Evolutionary conservation across 35 echinoderm and acorn worm genomes (phyloP), one percentile per base, ranked within the genome.

Genomic region (Chiridota heheva): DNA sequence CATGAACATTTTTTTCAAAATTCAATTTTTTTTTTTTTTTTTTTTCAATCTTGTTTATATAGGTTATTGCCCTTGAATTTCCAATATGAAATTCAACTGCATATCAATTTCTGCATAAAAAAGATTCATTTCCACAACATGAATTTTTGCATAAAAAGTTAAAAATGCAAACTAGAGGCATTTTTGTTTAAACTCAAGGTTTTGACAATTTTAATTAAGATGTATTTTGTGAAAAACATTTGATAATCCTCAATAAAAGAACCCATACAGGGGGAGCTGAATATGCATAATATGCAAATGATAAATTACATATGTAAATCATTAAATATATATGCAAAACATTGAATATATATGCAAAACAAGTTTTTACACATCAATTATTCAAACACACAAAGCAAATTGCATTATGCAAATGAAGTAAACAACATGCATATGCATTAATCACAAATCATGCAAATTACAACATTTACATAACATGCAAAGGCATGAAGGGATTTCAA

Each of bases 241-340:
- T 7, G 36, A 18, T 51, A 55, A 30, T 29, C 37, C 8, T 38
- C 81, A 87, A 70, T 87, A 87, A 67, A 87, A 87, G 57, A 87
- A 87, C 18, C 85, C 85, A 80, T 87, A 87, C 42, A 66, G 64
- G 18, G 85, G 85, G 33, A 87, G 70, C 85, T 87, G 76, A n/a
- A n/a, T n/a, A n/a, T n/a, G n/a, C n/a, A n/a, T n/a, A n/a, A n/a
- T n/a, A n/a, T n/a, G n/a, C n/a, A n/a, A n/a, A n/a, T n/a, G n/a
- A n/a, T n/a, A n/a, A n/a, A n/a, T n/a, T n/a, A n/a, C n/a, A n/a
- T n/a, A n/a, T n/a, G n/a, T n/a, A n/a, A n/a, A n/a, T n/a, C n/a
- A n/a, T n/a, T n/a, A n/a, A n/a, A n/a, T n/a, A n/a, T 37, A 77
- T 65, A 28, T 29, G 13, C 40, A 34, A 38, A 81, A 82, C 42